Conservation (phyloP, 1,140 invertebrate species). For the Rhagoletis pomonella region DNA sequence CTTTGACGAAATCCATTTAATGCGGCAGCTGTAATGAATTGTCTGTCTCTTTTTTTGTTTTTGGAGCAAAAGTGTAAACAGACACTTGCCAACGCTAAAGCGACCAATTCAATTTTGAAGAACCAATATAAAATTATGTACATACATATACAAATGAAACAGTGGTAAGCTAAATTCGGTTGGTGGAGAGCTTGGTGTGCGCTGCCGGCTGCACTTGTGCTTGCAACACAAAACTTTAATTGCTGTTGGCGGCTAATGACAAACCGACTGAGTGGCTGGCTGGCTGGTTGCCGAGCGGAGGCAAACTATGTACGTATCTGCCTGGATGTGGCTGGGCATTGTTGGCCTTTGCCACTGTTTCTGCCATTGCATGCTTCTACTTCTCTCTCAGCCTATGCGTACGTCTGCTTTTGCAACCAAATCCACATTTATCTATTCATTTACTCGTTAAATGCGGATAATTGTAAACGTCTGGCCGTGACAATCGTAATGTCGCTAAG, state of each 20-base stretch:
- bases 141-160: too few species aligned
- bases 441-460: conserved; percentile 50
- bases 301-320: background rate
- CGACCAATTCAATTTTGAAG: background rate
- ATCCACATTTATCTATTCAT: conserved; percentile 52
- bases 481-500: conserved; percentile 46
- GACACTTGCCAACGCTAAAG: background rate
- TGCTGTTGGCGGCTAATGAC: conserved; percentile 45
- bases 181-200: background rate
- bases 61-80: conserved; percentile 16
- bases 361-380: background rate
- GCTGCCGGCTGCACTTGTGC: background rate
- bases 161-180: conserved; percentile 13
- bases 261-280: conserved; percentile 12
- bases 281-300: background rate
- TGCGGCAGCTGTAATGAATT: conserved; percentile 28
- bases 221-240: conserved; percentile 52
- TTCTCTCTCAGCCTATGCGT: background rate
- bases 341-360: conserved; percentile 13
- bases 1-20: conserved; percentile 46
- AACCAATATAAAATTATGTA: background rate
- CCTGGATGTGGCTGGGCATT: background rate
- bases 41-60: background rate
- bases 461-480: conserved; percentile 48
- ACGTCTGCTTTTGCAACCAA: background rate